Base-by-base conservation (phyloP, 92 coral and sea anemone species). In the Diadumene lineata region DNA sequence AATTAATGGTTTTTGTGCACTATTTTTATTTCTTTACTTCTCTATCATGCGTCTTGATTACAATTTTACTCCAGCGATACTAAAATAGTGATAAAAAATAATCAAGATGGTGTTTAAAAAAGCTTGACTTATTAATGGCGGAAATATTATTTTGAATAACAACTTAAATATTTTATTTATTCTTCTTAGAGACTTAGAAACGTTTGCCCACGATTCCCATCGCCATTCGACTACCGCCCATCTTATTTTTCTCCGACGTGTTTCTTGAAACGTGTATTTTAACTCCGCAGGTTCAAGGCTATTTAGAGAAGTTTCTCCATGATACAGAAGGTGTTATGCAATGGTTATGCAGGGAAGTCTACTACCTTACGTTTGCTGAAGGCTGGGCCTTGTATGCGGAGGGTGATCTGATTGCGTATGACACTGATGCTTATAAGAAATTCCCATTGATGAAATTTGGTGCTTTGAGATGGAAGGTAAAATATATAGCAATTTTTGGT, bases 371-470 rank as follows among this genome's bases (percentile, higher is more conserved):
- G 51, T 94, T 88, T 64, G 63, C 90, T 1, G 98, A 94, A 71
- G 98, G 98, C 26, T 94, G 98, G 98, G 98, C 97, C 13, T 80
- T 92, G 66, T 94, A 94, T 75, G 87, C 91, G 17, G 98, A 94
- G 75, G 81, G 78, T 65, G 92, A 92, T 28, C 86, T 94, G 57
- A 83, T 89, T 23, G 88, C 87, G 53, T 50, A 64, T n/a, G 92
- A 94, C 31, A 94, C 96, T 64, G 93, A 90, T 79, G 43, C 85
- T 21, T 94, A 94, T 55, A 62, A 77, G 19, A 68, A 77, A 26
- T 71, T 81, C 22, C 89, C 91, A 38, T 63, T 94, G 60, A 78
- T 66, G 53, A 91, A 76, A 71, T 94, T 92, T 62, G 93, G 92
- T 31, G 90, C 93, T 86, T 63, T 94, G 2, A 88, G 88, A 72